A percentile compares a stretch with the other conserved stretches of the same genome.
Evolutionary conservation across 35 echinoderm and acorn worm genomes (phyloP).

Genomic region (Ophiothrix spiculata): DNA sequence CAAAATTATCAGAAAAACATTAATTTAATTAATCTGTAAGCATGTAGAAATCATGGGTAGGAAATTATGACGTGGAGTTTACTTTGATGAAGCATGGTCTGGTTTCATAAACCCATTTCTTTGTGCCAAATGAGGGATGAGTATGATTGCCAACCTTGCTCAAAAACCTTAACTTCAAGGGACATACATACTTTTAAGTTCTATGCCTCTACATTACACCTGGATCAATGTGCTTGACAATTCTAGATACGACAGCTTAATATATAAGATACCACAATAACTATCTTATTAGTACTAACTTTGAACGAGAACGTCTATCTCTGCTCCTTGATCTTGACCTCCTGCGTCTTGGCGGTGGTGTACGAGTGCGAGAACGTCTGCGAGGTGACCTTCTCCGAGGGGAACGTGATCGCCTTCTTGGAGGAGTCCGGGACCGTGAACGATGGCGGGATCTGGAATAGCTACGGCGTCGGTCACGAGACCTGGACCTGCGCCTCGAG

Average conservation of each 20-base stretch:
- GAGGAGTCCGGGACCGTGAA: constrained; percentile 52
- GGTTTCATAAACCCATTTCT: no score
- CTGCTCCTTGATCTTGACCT: constrained; percentile 69
- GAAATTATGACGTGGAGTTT: no score
- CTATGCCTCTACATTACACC: no score
- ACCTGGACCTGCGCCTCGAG: constrained; percentile 39
- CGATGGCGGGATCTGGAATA: constrained; percentile 11
- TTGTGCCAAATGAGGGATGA: no score
- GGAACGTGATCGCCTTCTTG: constrained; percentile 52
- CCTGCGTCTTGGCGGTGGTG: constrained; percentile 50
- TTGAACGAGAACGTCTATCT: constrained; percentile 65
- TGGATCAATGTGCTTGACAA: neutral
- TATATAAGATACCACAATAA: constrained; percentile 1
- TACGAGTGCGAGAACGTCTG: constrained; percentile 51
- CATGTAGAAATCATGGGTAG: no score
- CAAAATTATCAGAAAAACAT: no score
- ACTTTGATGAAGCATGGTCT: no score
- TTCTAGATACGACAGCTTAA: neutral
- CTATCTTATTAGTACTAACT: constrained; percentile 8
- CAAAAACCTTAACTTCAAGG: no score
- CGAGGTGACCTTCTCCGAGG: constrained; percentile 48
- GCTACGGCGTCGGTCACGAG: constrained; percentile 25
- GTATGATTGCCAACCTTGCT: no score
- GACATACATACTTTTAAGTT: no score
- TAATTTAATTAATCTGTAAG: no score